phyloP scores from a whole-genome alignment of 2,888 invertebrate genomes.

The Eucera pruinosa region DNA sequence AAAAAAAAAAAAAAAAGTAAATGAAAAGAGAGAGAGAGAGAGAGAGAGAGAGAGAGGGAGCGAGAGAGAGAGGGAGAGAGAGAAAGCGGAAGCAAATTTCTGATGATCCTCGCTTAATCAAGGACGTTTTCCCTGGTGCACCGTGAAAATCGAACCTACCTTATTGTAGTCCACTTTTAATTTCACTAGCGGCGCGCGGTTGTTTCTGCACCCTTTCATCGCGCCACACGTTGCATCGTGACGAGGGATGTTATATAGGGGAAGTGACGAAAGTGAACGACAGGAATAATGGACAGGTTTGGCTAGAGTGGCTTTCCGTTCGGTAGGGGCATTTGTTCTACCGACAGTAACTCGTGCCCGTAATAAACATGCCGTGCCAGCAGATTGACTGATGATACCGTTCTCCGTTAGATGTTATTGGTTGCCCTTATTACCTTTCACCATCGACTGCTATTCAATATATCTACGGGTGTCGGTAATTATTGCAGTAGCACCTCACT shows the following conservation, averaged over 20 bases:
- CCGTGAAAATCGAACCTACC: constrained; percentile 30
- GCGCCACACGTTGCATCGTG: constrained; percentile 29
- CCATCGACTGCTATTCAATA: constrained; percentile 39
- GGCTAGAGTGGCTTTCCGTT: constrained; percentile 65
- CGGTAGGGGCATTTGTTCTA: constrained; percentile 68
- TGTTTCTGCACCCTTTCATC: constrained; percentile 33
- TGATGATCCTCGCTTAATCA: constrained; percentile 40
- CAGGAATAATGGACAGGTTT: constrained; percentile 71
- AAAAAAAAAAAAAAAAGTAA: not conserved
- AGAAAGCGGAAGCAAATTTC: not conserved
- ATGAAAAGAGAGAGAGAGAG: not conserved
- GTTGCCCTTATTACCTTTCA: constrained; percentile 61
- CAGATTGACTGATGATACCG: constrained; percentile 73
- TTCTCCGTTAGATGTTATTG: constrained; percentile 70
- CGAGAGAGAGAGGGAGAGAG: not conserved
- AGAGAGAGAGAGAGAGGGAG: not conserved
- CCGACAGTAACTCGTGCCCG: constrained; percentile 65
- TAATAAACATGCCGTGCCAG: constrained; percentile 73
- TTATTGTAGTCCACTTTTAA: constrained; percentile 28
- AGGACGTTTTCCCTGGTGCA: not conserved
- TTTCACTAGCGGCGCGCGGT: constrained; percentile 8
- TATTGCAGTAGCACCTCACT: constrained; percentile 41
- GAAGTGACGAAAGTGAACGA: constrained; percentile 71
- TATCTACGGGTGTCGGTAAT: constrained; percentile 55
- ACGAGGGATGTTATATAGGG: constrained; percentile 22